A percentile compares a stretch with the other conserved stretches of the same genome.
phyloP scores from a whole-genome alignment of 2,888 invertebrate species.

The Agrilus cyanescens region DNA sequence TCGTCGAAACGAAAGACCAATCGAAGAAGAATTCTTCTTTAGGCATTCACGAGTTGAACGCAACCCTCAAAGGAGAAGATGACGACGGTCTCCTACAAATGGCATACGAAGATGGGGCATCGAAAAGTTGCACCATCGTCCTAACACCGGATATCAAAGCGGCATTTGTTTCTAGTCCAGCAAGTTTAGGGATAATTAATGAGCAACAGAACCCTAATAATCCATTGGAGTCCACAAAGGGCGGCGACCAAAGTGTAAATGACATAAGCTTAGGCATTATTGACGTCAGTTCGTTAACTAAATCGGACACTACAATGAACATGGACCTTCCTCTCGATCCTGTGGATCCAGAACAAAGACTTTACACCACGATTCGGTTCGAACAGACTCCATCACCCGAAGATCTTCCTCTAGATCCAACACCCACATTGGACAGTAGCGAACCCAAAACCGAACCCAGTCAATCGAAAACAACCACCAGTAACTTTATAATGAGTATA shows the following conservation, averaged over 20 bases:
- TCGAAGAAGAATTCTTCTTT: constrained; percentile 38
- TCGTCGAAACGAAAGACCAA: constrained; percentile 36
- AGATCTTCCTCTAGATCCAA: constrained; percentile 69
- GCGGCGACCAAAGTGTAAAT: constrained; percentile 23
- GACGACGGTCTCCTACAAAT: too few relatives aligned
- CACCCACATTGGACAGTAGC: constrained; percentile 49
- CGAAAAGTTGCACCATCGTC: constrained; percentile 1
- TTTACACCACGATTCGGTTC: constrained; percentile 38
- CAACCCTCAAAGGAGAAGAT: not conserved
- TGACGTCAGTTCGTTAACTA: constrained; percentile 48
- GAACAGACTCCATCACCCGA: constrained; percentile 79
- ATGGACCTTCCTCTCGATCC: constrained; percentile 43
- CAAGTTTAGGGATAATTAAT: not conserved
- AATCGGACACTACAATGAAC: constrained; percentile 46
- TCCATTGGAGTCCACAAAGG: too few relatives aligned
- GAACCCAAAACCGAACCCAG: constrained; percentile 22
- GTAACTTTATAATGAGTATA: constrained; percentile 73
- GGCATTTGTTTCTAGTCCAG: constrained; percentile 6
- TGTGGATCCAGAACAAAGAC: constrained; percentile 31
- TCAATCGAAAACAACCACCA: constrained; percentile 50
- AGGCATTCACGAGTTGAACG: constrained; percentile 13
- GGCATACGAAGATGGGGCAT: too few relatives aligned
- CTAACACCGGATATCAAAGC: constrained; percentile 10
- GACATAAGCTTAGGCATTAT: constrained; percentile 35
- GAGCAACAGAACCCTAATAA: constrained; percentile 26